Conservation (phyloP, 2,113 vertebrate species). For the Brachionichthys hirsutus region DNA sequence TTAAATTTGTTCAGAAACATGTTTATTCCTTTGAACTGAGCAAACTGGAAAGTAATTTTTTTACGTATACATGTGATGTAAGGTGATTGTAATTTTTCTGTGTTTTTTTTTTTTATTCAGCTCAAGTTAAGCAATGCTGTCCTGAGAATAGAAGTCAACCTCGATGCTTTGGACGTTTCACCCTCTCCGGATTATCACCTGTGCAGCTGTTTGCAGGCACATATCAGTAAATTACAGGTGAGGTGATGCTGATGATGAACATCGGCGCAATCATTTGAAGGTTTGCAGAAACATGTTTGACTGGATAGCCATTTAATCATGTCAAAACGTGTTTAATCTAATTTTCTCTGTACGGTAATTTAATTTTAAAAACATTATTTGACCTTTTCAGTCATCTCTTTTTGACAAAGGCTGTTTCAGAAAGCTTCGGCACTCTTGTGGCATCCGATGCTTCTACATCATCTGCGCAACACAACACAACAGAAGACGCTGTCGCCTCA, state of each 20-base stretch:
- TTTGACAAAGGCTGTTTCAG: conserved; percentile 82
- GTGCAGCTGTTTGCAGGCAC: conserved; percentile 83
- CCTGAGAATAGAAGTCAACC: conserved; percentile 84
- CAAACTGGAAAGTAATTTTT: too few relatives aligned
- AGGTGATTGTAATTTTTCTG: background rate
- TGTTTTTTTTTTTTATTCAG: conserved; percentile 71
- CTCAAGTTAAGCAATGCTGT: conserved; percentile 84
- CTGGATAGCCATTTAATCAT: too few relatives aligned
- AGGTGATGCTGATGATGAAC: background rate
- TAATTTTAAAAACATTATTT: too few relatives aligned
- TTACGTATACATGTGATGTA: too few relatives aligned
- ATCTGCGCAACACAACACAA: conserved; percentile 54
- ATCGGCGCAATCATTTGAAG: background rate
- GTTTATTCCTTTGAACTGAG: too few relatives aligned
- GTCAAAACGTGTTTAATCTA: too few relatives aligned
- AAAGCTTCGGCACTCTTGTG: conserved; percentile 82
- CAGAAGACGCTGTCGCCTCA: conserved; percentile 29
- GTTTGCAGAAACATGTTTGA: background rate
- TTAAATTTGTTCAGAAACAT: too few relatives aligned
- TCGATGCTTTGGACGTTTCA: conserved; percentile 77
- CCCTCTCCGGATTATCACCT: conserved; percentile 77
- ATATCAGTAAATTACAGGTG: conserved; percentile 92
- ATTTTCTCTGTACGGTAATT: too few relatives aligned
- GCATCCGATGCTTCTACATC: conserved; percentile 23
- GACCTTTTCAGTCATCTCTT: background rate